Evolutionary conservation across 92 coral and sea anemone species (phyloP).

Genomic region (Zoanthus solanderi): DNA sequence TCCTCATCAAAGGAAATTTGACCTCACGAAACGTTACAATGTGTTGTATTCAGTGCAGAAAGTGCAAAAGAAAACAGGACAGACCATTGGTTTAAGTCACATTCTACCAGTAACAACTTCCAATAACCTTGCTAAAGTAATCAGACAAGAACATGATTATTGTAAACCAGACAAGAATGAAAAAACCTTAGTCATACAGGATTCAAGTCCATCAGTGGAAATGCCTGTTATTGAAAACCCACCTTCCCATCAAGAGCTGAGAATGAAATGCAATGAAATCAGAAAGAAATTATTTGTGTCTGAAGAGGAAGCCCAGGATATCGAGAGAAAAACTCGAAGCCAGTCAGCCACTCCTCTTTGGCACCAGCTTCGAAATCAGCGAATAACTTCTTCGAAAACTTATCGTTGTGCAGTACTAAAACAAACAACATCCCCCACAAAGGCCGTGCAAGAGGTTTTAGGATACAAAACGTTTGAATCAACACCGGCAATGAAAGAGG

Average conservation of each 20-base stretch:
- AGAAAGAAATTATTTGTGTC: neutral
- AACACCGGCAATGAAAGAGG: conserved; percentile 52
- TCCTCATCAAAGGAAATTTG: conserved; percentile 34
- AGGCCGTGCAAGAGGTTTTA: conserved; percentile 52
- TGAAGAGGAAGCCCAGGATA: conserved; percentile 20
- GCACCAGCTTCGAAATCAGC: conserved; percentile 24
- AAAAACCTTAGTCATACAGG: neutral
- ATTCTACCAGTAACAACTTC: conserved; percentile 19
- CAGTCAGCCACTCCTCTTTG: conserved; percentile 43
- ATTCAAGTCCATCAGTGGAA: conserved; percentile 1
- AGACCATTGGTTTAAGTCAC: conserved; percentile 46
- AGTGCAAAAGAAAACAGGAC: conserved; percentile 56
- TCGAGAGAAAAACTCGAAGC: conserved; percentile 30
- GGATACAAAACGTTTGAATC: conserved; percentile 44
- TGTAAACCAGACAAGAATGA: conserved; percentile 8
- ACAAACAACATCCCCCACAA: conserved; percentile 55
- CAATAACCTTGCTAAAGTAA: conserved; percentile 7
- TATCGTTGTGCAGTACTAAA: conserved; percentile 52
- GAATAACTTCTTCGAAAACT: conserved; percentile 55
- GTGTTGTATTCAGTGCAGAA: conserved; percentile 4
- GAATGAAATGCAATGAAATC: neutral
- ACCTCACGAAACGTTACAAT: neutral
- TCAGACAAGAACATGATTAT: conserved; percentile 36
- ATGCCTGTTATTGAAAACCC: neutral
- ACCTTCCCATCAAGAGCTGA: conserved; percentile 9